Percentiles rank a stretch among this genome's conserved stretches.
Conservation (phyloP, 2,888 invertebrate species). For the Limulus polyphemus region DNA sequence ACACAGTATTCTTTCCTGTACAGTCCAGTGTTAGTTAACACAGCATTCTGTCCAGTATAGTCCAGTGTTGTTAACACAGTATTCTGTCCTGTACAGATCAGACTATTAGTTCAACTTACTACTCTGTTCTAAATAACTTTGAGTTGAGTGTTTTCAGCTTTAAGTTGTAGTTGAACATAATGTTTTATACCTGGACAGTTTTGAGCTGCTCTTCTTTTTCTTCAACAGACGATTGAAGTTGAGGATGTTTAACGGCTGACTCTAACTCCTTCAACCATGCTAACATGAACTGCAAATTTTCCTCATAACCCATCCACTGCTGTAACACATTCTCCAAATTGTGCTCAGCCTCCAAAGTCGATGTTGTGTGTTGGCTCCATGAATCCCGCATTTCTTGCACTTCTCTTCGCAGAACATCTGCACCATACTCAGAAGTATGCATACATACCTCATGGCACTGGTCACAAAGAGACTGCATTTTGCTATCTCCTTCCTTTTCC, state of each 20-base stretch:
- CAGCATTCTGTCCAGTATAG: too few relatives aligned
- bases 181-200: slow-evolving; percentile 51
- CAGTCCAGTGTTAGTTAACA: too few relatives aligned
- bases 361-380: slow-evolving; percentile 52
- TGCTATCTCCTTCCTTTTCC: slow-evolving; percentile 39
- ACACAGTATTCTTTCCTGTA: too few relatives aligned
- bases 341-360: slow-evolving; percentile 50
- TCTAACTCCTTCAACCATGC: slow-evolving; percentile 79
- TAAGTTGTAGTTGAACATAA: neutral
- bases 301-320: slow-evolving; percentile 80
- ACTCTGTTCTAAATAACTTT: too few relatives aligned
- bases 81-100: too few relatives aligned
- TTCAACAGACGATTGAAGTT: slow-evolving; percentile 59
- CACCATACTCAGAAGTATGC: slow-evolving; percentile 68
- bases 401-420: slow-evolving; percentile 57
- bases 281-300: slow-evolving; percentile 60
- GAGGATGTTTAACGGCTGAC: slow-evolving; percentile 70
- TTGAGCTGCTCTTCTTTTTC: slow-evolving; percentile 67
- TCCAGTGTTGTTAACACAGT: too few relatives aligned
- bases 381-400: slow-evolving; percentile 54
- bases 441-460: slow-evolving; percentile 41
- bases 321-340: slow-evolving; percentile 60
- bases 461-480: slow-evolving; percentile 54
- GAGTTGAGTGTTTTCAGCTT: neutral
- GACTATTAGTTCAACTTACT: too few relatives aligned